phyloP scores from a whole-genome alignment of 1,140 invertebrate species.

The Zaprionus nigranus region DNA sequence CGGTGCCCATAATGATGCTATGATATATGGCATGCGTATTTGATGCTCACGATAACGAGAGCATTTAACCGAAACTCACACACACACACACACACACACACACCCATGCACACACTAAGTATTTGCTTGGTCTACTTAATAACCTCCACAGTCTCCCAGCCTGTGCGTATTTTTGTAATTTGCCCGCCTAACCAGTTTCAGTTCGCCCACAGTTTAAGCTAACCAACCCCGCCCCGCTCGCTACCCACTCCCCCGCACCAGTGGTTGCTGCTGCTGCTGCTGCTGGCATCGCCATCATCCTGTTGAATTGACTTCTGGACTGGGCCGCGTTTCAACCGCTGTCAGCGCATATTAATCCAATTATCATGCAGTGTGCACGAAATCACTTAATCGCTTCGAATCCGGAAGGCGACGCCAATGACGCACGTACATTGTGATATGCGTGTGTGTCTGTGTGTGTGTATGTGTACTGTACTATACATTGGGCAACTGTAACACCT shows the following conservation, averaged over 20 bases:
- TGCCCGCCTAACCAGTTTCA: constrained; percentile 36
- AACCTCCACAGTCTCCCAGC: constrained; percentile 31
- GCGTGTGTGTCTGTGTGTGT: neutral
- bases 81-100: constrained; percentile 2
- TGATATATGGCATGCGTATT: constrained; percentile 54
- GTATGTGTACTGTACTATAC: neutral
- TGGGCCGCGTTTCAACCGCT: constrained; percentile 51
- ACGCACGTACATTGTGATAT: constrained; percentile 7
- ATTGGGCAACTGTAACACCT: constrained; percentile 32
- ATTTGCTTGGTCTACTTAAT: constrained; percentile 44
- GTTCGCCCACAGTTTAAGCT: constrained; percentile 21
- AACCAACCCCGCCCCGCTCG: constrained; percentile 9
- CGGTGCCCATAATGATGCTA: constrained; percentile 28
- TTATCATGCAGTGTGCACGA: constrained; percentile 78
- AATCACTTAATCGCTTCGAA: constrained; percentile 79
- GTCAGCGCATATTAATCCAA: constrained; percentile 84
- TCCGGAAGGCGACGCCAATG: constrained; percentile 54
- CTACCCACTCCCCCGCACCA: neutral
- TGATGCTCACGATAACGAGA: constrained; percentile 55
- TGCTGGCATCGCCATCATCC: constrained; percentile 56
- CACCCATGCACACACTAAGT: neutral
- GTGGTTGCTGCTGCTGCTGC: constrained; percentile 6
- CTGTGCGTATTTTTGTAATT: constrained; percentile 26
- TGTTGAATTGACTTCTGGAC: constrained; percentile 37
- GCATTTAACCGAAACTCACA: constrained; percentile 54